Percentiles rank a stretch among this genome's conserved stretches.
Conservation (phyloP, 2,888 invertebrate genomes). For the Platypus cylindrus region DNA sequence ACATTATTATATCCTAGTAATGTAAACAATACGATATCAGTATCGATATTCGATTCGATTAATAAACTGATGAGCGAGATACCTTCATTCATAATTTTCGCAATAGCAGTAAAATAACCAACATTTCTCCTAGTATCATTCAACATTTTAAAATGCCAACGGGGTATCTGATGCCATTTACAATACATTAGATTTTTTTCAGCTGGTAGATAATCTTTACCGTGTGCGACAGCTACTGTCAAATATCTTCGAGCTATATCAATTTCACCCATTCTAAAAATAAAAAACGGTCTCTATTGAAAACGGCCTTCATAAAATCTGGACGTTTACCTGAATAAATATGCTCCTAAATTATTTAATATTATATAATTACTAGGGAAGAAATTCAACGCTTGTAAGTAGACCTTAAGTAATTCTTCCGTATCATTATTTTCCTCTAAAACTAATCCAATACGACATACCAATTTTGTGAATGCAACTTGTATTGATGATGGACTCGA, state of each 20-base stretch:
- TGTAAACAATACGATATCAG: background rate
- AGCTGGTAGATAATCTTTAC: conserved; percentile 23
- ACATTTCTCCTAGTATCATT: conserved; percentile 60
- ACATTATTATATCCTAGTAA: conserved; percentile 40
- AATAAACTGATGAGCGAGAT: no score
- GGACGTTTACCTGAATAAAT: conserved; percentile 37
- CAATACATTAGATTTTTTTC: conserved; percentile 56
- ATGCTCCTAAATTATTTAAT: conserved; percentile 39
- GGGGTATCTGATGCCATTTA: conserved; percentile 53
- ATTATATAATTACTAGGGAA: conserved; percentile 38
- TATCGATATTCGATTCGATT: background rate
- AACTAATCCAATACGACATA: conserved; percentile 19
- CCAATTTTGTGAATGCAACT: conserved; percentile 20
- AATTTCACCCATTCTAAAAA: conserved; percentile 23
- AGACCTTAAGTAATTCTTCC: conserved; percentile 32
- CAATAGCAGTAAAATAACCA: conserved; percentile 51
- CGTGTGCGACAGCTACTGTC: conserved; percentile 20
- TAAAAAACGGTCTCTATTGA: background rate
- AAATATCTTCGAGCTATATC: conserved; percentile 26
- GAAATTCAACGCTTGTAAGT: conserved; percentile 34
- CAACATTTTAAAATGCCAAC: conserved; percentile 77
- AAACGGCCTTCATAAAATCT: background rate
- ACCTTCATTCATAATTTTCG: conserved; percentile 19
- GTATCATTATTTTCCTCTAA: conserved; percentile 27
- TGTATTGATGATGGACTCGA: conserved; percentile 17